These are phyloP conservation scores for Tenodera sinensis DNA, from an alignment of 2,888 invertebrate species.

Conservation along the genomic window DNA sequence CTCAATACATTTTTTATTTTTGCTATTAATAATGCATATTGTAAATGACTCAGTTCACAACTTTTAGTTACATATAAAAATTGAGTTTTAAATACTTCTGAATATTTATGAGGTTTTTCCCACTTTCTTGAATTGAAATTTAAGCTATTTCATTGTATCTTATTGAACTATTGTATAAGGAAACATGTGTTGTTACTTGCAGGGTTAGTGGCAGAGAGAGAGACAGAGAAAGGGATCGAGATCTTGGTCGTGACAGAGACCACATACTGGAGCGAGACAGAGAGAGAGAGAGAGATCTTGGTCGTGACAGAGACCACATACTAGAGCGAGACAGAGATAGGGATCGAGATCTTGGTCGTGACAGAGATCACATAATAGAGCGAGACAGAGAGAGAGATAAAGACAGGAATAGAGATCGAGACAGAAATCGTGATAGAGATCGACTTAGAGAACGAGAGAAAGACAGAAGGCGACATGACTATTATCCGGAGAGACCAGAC, in stretches of 20 bases:
- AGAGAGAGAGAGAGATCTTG: slow-evolving; percentile 33
- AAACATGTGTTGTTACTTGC: background rate
- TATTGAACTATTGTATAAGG: background rate
- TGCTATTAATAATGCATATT: too few species aligned
- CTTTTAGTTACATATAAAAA: too few species aligned
- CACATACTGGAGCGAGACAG: slow-evolving; percentile 38
- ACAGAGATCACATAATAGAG: slow-evolving; percentile 37
- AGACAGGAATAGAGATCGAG: slow-evolving; percentile 41
- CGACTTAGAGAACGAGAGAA: slow-evolving; percentile 38
- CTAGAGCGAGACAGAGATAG: slow-evolving; percentile 34
- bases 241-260: slow-evolving; percentile 33
- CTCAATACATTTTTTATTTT: too few species aligned
- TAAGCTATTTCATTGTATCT: background rate
- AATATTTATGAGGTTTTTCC: too few species aligned
- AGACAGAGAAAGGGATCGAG: background rate
- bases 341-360: slow-evolving; percentile 27
- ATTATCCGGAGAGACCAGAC: slow-evolving; percentile 41
- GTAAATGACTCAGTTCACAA: too few species aligned
- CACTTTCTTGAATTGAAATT: background rate
- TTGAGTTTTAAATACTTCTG: too few species aligned
- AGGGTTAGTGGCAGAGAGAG: background rate
- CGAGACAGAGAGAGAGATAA: slow-evolving; percentile 36
- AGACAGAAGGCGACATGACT: slow-evolving; percentile 37
- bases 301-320: slow-evolving; percentile 37
- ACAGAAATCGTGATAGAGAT: slow-evolving; percentile 27